Evolutionary conservation across 2,113 vertebrate species (phyloP), one percentile per base, ranked within the genome.

Genomic region (Sylvilagus bachmani): DNA sequence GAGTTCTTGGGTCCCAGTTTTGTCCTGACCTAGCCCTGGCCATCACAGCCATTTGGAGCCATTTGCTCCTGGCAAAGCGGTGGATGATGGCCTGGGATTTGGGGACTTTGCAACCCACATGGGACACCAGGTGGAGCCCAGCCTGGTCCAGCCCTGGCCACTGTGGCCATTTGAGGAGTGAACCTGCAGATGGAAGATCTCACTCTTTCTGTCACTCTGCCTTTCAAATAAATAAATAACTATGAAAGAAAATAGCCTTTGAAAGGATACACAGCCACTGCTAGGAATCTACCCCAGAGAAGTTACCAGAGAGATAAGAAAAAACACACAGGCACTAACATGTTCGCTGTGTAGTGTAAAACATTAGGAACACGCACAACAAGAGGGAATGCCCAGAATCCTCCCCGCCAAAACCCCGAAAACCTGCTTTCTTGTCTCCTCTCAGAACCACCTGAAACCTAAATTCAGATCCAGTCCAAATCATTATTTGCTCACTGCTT

Each of bases 371-470:
- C 61, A 19, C 8, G 25, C 73, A 67, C 70, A 31, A 27, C 33
- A 31, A 77, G 49, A 94, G 44, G 44, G 16, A 51, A 79, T 79
- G 21, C 33, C 27, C 33, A 22, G 21, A 73, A 73, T 1, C 36
- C 4, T 49, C 2, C 17, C 24, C 2, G 19, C 55, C 19, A 58
- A 70, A 70, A 11, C 62, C 88, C 70, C 75, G 33, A 27, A 85
- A 87, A 62, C n/a, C 78, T 33, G 94, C 74, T 92, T 73, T 49
- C 33, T 73, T n/a, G 70, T 85, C 80, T 70, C 25, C 79, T 92
- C 86, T 90, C 88, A 89, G 61, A 88, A 70, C 38, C 49, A n/a
- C 55, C 25, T 17, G 61, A 77, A 3, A 31, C 38, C 82, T 86
- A 78, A 49, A 83, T 67, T 73, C 70, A 84, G 51, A 55, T 71